Conservation (phyloP, 2,888 invertebrate genomes). For the Parascotia fuliginaria region DNA sequence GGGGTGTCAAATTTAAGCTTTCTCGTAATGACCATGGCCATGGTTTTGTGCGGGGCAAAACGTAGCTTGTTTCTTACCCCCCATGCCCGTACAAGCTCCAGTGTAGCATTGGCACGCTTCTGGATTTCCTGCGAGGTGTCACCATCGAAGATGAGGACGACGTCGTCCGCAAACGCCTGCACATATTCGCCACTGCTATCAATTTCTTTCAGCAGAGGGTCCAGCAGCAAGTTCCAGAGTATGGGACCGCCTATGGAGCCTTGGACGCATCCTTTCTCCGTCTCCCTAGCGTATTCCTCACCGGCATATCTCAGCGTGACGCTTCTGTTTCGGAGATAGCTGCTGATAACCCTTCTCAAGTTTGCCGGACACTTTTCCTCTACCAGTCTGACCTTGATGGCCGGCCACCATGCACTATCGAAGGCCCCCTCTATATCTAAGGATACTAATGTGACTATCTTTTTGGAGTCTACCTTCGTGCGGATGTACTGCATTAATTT, state of each 20-base stretch:
- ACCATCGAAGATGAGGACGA: not conserved
- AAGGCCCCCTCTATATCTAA: slow-evolving; percentile 12
- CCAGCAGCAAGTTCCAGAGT: not conserved
- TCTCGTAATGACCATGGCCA: not conserved
- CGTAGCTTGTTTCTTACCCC: slow-evolving; percentile 11
- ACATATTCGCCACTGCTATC: not conserved
- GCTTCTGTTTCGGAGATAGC: not conserved
- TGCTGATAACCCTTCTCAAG: not conserved
- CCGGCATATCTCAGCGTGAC: not conserved
- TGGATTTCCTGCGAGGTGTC: slow-evolving; percentile 3
- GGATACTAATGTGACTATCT: not conserved
- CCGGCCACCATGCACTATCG: slow-evolving; percentile 10
- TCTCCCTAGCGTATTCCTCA: not conserved
- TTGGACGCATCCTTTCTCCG: no score
- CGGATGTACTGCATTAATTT: not conserved
- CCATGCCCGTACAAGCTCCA: slow-evolving; percentile 12
- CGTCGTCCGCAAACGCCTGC: not conserved
- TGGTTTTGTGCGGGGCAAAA: slow-evolving; percentile 5
- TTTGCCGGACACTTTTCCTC: not conserved
- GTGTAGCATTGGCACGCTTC: slow-evolving; percentile 14
- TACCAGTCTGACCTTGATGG: not conserved
- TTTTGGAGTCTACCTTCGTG: not conserved
- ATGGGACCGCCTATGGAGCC: not conserved
- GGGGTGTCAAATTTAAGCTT: slow-evolving; percentile 1
- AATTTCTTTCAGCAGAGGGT: not conserved